Conservation (phyloP, 2,797 vertebrate species). For the Arctocebus calabarensis region DNA sequence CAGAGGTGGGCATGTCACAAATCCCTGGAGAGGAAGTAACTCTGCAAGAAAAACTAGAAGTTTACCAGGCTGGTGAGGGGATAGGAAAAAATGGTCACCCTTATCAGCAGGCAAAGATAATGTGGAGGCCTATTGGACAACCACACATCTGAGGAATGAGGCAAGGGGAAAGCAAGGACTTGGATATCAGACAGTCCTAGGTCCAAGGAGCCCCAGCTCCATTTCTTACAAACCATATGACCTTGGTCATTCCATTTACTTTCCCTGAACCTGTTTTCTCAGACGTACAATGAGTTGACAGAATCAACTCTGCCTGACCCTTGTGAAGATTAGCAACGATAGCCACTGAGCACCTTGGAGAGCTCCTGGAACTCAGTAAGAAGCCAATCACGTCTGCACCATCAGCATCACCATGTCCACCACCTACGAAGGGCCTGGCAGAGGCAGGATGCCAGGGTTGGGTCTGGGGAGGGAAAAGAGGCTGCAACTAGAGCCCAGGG, state of each 20-base stretch:
- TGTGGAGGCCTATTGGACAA: background rate
- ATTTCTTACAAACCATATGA: background rate
- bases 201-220: background rate
- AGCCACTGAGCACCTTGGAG: constrained; percentile 43
- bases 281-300: background rate
- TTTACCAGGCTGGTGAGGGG: background rate
- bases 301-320: background rate
- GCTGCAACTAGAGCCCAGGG: background rate
- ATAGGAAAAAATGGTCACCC: background rate
- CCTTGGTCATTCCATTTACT: too few species aligned
- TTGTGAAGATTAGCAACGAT: background rate
- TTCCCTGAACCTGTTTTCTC: background rate
- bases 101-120: background rate
- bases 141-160: background rate
- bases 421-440: background rate
- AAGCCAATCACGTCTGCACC: background rate
- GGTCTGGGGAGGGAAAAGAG: background rate
- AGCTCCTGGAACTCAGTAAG: background rate
- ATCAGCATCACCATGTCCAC: rapidly evolving
- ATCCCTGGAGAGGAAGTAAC: background rate
- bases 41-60: background rate
- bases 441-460: background rate
- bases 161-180: background rate
- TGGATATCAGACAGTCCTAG: background rate
- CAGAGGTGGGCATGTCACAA: background rate